Percentiles rank a stretch among this genome's conserved stretches.
These are phyloP conservation scores for Ciconia stormi DNA, from an alignment of 2,113 vertebrate genomes.

Conservation along the genomic window DNA sequence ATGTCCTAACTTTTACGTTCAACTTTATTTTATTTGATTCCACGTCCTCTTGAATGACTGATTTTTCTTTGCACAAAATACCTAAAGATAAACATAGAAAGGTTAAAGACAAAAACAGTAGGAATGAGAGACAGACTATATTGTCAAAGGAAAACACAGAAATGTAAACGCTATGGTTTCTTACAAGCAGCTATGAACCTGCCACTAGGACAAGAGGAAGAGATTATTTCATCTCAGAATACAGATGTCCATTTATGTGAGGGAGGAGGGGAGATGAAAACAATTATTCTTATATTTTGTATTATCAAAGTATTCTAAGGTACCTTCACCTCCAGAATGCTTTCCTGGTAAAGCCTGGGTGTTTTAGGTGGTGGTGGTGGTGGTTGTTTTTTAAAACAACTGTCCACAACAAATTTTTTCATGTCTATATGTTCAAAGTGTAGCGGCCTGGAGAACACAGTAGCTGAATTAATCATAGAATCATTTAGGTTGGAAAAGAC, in stretches of 20 bases:
- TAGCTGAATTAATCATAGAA: background rate
- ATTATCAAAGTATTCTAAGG: background rate
- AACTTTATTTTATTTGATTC: background rate
- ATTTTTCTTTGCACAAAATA: background rate
- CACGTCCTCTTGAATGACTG: background rate
- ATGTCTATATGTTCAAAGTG: background rate
- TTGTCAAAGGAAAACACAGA: background rate
- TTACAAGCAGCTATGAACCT: background rate
- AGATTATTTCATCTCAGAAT: background rate
- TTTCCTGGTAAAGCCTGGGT: background rate
- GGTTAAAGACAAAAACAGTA: background rate
- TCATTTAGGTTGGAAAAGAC: background rate
- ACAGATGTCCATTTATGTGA: fast-evolving
- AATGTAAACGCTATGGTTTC: background rate
- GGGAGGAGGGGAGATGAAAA: background rate
- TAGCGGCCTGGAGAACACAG: background rate
- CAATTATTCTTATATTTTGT: background rate
- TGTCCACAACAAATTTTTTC: background rate
- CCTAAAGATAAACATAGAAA: background rate
- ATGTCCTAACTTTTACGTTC: background rate
- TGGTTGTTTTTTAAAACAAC: background rate
- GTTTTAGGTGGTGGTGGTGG: background rate
- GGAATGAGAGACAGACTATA: background rate
- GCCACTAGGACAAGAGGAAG: background rate
- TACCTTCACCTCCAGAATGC: background rate